Percentiles rank a stretch among this genome's conserved stretches.
Conservation (phyloP, 2,888 invertebrate genomes). For the Fabriciana adippe region DNA sequence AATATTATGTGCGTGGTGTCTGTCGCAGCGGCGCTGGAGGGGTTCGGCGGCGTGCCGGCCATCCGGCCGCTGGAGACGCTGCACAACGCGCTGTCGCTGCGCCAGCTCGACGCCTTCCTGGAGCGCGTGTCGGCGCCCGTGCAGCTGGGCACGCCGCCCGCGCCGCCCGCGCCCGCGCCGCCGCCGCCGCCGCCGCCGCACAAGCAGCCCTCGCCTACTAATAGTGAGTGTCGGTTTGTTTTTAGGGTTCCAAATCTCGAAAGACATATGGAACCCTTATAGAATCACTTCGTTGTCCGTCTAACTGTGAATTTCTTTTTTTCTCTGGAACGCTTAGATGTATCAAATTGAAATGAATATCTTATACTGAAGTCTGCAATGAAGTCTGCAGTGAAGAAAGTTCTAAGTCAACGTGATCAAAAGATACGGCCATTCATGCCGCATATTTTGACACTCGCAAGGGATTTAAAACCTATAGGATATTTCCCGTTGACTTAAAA, state of each 20-base stretch:
- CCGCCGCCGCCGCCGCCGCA: slow-evolving; percentile 24
- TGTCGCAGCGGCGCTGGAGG: slow-evolving; percentile 86
- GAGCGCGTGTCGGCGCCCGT: slow-evolving; percentile 91
- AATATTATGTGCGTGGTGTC: background rate
- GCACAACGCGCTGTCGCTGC: slow-evolving; percentile 96
- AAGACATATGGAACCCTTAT: too few relatives aligned
- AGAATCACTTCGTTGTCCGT: too few relatives aligned
- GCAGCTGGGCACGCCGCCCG: slow-evolving; percentile 86
- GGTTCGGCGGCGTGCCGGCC: slow-evolving; percentile 96
- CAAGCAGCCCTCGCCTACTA: slow-evolving; percentile 69
- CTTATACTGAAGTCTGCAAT: too few relatives aligned
- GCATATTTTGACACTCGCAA: too few relatives aligned
- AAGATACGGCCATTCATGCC: too few relatives aligned
- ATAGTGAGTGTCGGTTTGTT: slow-evolving; percentile 55
- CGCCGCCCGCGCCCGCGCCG: slow-evolving; percentile 82
- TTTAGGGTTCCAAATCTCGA: background rate
- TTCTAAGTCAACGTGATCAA: too few relatives aligned
- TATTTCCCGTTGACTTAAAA: too few relatives aligned
- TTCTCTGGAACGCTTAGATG: too few relatives aligned
- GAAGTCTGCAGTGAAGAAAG: too few relatives aligned
- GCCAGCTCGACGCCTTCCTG: slow-evolving; percentile 94
- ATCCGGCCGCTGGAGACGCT: slow-evolving; percentile 98
- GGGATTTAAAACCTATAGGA: too few relatives aligned
- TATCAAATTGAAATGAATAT: too few relatives aligned
- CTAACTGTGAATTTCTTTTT: too few relatives aligned